These are phyloP conservation scores for Tympanoctomys barrerae DNA, from an alignment of 2,797 vertebrate genomes.

Conservation along the genomic window DNA sequence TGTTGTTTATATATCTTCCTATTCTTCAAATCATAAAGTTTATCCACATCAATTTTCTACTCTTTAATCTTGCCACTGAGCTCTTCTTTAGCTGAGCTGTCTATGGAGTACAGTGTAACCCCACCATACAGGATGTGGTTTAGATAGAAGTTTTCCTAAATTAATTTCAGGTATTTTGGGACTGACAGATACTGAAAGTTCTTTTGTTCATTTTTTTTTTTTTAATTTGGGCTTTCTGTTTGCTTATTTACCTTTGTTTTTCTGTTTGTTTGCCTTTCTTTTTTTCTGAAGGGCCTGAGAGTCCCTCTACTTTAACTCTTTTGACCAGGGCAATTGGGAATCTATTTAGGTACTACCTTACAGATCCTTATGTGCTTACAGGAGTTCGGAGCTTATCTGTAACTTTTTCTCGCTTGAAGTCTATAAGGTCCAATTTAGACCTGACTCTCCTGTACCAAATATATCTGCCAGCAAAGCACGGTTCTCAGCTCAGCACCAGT, in stretches of 20 bases:
- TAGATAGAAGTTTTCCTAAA: neutral
- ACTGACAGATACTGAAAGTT: neutral
- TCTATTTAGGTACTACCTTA: neutral
- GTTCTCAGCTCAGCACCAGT: neutral
- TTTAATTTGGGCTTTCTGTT: neutral
- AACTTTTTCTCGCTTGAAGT: neutral
- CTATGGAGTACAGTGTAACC: neutral
- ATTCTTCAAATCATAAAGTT: conserved; percentile 95
- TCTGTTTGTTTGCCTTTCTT: neutral
- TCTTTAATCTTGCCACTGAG: conserved; percentile 92
- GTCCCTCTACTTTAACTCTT: neutral
- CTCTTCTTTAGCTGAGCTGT: neutral
- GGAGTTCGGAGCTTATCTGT: neutral
- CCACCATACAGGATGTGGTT: neutral
- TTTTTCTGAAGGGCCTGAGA: neutral
- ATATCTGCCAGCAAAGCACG: neutral
- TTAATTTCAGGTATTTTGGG: neutral
- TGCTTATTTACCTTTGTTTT: neutral
- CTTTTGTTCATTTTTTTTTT: neutral
- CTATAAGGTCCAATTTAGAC: neutral
- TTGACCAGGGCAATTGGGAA: neutral
- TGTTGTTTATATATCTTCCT: conserved; percentile 95
- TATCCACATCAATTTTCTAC: conserved; percentile 94
- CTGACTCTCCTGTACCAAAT: neutral
- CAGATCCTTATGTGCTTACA: neutral